Evolutionary conservation across 1,140 invertebrate species (phyloP), one percentile per base, ranked within the genome.

Genomic region (Campodea augens): DNA sequence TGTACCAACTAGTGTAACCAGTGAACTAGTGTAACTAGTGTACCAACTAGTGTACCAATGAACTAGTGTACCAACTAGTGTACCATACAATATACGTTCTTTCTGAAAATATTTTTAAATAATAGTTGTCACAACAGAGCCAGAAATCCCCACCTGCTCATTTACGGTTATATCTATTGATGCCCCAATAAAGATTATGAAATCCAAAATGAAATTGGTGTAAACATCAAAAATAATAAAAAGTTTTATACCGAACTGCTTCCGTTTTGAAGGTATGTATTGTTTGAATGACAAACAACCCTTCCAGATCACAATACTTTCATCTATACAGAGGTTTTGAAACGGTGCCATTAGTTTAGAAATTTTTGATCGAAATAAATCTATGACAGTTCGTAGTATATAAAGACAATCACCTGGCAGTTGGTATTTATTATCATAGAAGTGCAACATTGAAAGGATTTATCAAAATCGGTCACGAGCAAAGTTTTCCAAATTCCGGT

Each of bases 141-240:
- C n/a, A n/a, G n/a, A n/a, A n/a, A n/a, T n/a, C n/a, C n/a, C n/a
- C n/a, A n/a, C n/a, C n/a, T n/a, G n/a, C n/a, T n/a, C n/a, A n/a
- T n/a, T n/a, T n/a, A n/a, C n/a, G n/a, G n/a, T n/a, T n/a, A n/a
- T n/a, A n/a, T n/a, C n/a, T n/a, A n/a, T n/a, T n/a, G n/a, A n/a
- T n/a, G n/a, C n/a, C n/a, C n/a, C 53, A 5, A 48, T 54, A 46
- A 60, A 63, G 13, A 62, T 48, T 39, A 60, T 55, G 36, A 57
- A 54, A 24, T 58, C 53, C 20, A 62, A 41, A n/a, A 63, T 50
- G 49, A 52, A 56, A 18, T 56, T 54, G 13, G 56, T 62, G 45
- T 57, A 48, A 49, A 50, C 55, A 37, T 57, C 54, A 38, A 50
- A 51, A 13, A 57, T 44, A 22, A 51, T 46, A 41, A 51, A 57